Evolutionary conservation across 30 jellyfish, hydroid and myxozoan genomes (phyloP).

Genomic region (Cassiopea andromeda): DNA sequence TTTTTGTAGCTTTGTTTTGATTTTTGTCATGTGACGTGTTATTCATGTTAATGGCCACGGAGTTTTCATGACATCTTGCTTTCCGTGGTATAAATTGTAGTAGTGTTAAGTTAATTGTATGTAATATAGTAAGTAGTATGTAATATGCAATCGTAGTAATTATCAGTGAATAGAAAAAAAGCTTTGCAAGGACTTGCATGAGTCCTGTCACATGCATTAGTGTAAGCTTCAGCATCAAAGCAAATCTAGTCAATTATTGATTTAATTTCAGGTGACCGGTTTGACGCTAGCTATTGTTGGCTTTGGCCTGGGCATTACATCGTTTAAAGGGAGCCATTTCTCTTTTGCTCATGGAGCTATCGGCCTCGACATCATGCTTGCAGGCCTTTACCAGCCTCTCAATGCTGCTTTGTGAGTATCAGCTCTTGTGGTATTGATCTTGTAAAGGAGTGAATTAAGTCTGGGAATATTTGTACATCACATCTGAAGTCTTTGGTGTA

Average conservation of each 20-base stretch:
- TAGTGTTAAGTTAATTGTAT: too few species aligned
- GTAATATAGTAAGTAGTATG: too few species aligned
- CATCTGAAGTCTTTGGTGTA: background rate
- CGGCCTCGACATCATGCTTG: slow-evolving; percentile 79
- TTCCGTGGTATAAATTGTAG: too few species aligned
- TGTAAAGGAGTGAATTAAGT: background rate
- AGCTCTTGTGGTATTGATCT: background rate
- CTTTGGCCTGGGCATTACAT: slow-evolving; percentile 55
- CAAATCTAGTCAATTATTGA: background rate
- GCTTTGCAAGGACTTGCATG: too few species aligned
- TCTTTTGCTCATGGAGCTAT: slow-evolving; percentile 79
- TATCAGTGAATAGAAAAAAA: too few species aligned
- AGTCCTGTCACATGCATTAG: too few species aligned
- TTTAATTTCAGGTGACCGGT: slow-evolving; percentile 49
- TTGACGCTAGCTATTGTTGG: slow-evolving; percentile 57
- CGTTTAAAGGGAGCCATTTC: slow-evolving; percentile 62
- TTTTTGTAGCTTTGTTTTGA: too few species aligned
- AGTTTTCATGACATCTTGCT: too few species aligned
- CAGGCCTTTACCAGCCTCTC: slow-evolving; percentile 78
- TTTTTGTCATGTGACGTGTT: too few species aligned
- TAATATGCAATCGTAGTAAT: too few species aligned
- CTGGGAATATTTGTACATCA: background rate
- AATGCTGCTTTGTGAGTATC: slow-evolving; percentile 72
- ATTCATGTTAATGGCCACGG: too few species aligned
- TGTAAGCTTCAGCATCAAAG: too few species aligned